phyloP scores from a whole-genome alignment of 2,113 vertebrate species.

The Platichthys flesus region DNA sequence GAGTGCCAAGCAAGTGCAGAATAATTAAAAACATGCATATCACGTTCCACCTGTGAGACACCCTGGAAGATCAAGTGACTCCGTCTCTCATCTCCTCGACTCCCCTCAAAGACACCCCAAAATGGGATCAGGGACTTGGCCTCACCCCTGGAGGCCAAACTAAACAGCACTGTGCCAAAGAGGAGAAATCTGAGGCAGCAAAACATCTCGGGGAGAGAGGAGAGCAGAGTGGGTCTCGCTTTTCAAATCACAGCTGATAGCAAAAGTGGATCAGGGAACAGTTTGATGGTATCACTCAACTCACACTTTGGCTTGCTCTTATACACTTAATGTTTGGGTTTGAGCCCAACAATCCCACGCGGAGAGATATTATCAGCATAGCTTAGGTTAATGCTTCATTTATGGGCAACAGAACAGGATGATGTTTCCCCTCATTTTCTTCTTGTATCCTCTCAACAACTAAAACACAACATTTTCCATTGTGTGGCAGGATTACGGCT shows the following conservation, averaged over 20 bases:
- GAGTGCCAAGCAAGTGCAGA: slow-evolving; percentile 22
- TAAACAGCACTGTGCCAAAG: slow-evolving; percentile 66
- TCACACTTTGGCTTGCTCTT: slow-evolving; percentile 46
- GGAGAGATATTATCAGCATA: slow-evolving; percentile 24
- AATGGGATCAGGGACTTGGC: slow-evolving; percentile 66
- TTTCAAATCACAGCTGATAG: slow-evolving; percentile 23
- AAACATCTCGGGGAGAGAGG: slow-evolving; percentile 7
- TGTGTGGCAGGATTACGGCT: slow-evolving; percentile 18
- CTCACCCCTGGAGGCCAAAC: slow-evolving; percentile 68
- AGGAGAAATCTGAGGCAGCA: slow-evolving; percentile 65
- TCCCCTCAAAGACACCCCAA: slow-evolving; percentile 57
- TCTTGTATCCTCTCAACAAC: background rate
- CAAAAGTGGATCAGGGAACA: slow-evolving; percentile 34
- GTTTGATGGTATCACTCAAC: slow-evolving; percentile 62
- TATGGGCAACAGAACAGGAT: slow-evolving; percentile 17
- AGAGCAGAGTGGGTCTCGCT: too few species aligned
- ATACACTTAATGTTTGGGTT: slow-evolving; percentile 31
- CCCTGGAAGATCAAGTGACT: slow-evolving; percentile 48
- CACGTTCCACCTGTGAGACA: slow-evolving; percentile 52
- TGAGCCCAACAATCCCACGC: slow-evolving; percentile 35
- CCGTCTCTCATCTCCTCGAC: slow-evolving; percentile 49
- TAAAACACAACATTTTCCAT: slow-evolving; percentile 14
- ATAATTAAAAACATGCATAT: slow-evolving; percentile 67
- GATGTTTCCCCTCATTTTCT: slow-evolving; percentile 34
- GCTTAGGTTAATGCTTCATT: slow-evolving; percentile 36